Evolutionary conservation across 1,140 invertebrate genomes (phyloP), one percentile per base, ranked within the genome.

Genomic region (Drosophila miranda): DNA sequence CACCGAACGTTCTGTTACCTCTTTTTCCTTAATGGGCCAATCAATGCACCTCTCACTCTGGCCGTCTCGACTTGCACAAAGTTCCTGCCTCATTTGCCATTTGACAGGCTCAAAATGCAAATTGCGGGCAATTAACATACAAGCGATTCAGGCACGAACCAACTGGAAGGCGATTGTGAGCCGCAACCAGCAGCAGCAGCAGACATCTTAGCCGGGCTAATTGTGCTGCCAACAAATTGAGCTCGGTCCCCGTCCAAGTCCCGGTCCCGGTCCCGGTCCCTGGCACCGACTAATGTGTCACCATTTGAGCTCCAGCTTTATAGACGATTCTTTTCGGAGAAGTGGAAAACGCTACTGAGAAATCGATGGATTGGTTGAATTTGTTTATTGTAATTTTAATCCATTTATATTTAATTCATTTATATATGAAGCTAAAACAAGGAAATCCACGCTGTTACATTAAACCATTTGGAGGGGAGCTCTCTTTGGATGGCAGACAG

Each of bases 161-260:
- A 30, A 11, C 34, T 38, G 11, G 3, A 38, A 11, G 9, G 0
- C 8, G 30, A 42, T 48, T 38, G 62, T 46, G 52, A 44, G 30
- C 59, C 9, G 4, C 34, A 38, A 11, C 34, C 4, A 41, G n/a
- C n/a, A n/a, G n/a, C n/a, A n/a, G n/a, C n/a, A n/a, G n/a, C n/a
- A n/a, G 28, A 43, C 67, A 34, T 50, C 68, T 81, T 73, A 66
- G 73, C 57, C 50, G 9, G 38, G 50, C 55, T 84, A 77, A 84
- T 84, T 75, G 69, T 63, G 60, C 60, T 67, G 60, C 21, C 56
- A 83, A 76, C 80, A 79, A 86, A 86, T 84, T 84, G 78, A 77
- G 70, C 73, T 77, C 53, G 42, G 72, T 69, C 19, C 19, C 4
- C 23, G 23, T 26, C 3, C 23, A 23, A 5, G 67, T 76, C 49